Evolutionary conservation across 2,888 invertebrate genomes (phyloP), one percentile per base, ranked within the genome.

Genomic region (Heliconius ethilla): DNA sequence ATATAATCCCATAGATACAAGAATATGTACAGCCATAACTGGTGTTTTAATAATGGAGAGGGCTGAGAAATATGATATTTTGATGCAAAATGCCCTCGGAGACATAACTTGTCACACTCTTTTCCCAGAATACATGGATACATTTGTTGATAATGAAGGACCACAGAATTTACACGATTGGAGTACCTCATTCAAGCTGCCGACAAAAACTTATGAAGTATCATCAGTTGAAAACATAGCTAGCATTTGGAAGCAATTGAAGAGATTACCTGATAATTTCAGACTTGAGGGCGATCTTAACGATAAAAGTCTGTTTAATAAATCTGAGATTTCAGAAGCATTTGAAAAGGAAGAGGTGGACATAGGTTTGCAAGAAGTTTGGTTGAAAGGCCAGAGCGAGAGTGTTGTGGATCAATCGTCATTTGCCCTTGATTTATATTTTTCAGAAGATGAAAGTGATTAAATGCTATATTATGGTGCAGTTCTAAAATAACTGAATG

Each of bases 81-180:
- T 94, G 10, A 88, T 90, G 82, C 89, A 90, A 51, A 95, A 94
- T 81, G 89, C 93, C 1, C 83, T 94, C 3, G 95, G 95, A 2
- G 95, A 95, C 79, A 87, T 94, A 72, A 87, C 90, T 2, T 86
- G 87, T 66, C 91, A 94, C 75, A 85, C 85, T 0, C 63, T 94
- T 25, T 90, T 87, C 76, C 91, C 92, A 0, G 86, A 89, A 55
- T 86, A 90, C 78, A 86, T 91, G 86, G 86, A 88, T 3, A 83
- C 86, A 3, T 89, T 89, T 75, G 84, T 91, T 7, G 89, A 89
- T 25, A 90, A 92, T 29, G 88, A 91, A n/a, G 87, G 89, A 62
- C 78, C 85, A 1, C 85, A 90, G 63, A 78, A 85, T 3, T 83
- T 95, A 9, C 82, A 89, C 33, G 87, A 90, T 63, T 95, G 94